Evolutionary conservation across 2,888 invertebrate genomes (phyloP).

Genomic region (Bedellia somnulentella): DNA sequence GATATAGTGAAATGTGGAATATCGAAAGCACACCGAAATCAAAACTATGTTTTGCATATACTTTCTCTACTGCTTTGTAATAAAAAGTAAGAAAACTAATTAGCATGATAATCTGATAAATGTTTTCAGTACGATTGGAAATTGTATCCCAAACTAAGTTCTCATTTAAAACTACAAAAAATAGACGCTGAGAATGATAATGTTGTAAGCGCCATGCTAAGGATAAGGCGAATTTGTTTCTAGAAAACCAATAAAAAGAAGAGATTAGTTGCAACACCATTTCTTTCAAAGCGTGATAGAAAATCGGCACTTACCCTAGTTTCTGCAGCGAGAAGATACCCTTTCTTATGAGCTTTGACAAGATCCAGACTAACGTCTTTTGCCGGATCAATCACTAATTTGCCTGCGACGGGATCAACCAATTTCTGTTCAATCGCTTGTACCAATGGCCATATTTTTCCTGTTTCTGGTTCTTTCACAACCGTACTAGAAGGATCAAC

Average conservation of each 20-base stretch:
- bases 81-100: too few relatives aligned
- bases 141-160: too few relatives aligned
- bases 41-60: too few relatives aligned
- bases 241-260: slow-evolving; percentile 38
- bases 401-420: slow-evolving; percentile 75
- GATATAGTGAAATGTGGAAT: too few relatives aligned
- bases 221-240: too few relatives aligned
- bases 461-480: slow-evolving; percentile 76
- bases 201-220: too few relatives aligned
- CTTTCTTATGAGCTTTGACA: slow-evolving; percentile 83
- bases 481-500: slow-evolving; percentile 86
- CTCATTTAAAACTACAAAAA: too few relatives aligned
- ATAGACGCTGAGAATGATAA: too few relatives aligned
- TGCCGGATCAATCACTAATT: slow-evolving; percentile 60
- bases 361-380: slow-evolving; percentile 71
- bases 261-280: slow-evolving; percentile 47
- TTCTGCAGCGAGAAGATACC: slow-evolving; percentile 87
- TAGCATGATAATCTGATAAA: too few relatives aligned
- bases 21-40: too few relatives aligned
- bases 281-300: slow-evolving; percentile 38
- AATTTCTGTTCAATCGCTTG: slow-evolving; percentile 74
- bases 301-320: slow-evolving; percentile 79
- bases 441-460: slow-evolving; percentile 74
- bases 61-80: too few relatives aligned
- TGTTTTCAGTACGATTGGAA: too few relatives aligned